These are phyloP conservation scores for Eurytoma adleriae DNA, from an alignment of 2,888 invertebrate genomes.

Conservation along the genomic window DNA sequence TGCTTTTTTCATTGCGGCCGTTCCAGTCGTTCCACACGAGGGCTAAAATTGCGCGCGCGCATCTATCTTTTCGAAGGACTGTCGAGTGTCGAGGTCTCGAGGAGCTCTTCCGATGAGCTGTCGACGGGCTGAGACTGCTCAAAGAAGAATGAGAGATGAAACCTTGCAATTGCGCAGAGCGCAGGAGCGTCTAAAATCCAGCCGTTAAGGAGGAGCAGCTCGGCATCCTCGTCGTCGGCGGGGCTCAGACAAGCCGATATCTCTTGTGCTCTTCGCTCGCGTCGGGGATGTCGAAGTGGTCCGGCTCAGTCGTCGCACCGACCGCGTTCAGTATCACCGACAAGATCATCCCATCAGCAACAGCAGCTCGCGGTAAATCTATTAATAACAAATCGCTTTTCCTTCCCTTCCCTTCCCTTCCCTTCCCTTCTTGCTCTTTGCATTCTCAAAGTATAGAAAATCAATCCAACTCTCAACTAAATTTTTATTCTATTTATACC, in stretches of 20 bases:
- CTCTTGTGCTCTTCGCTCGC: slow-evolving; percentile 45
- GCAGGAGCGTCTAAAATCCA: slow-evolving; percentile 39
- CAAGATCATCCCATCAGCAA: slow-evolving; percentile 43
- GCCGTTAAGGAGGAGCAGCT: slow-evolving; percentile 51
- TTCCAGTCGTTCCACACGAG: not conserved
- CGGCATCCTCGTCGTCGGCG: slow-evolving; percentile 53
- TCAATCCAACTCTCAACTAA: too few species aligned
- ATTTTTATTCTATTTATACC: too few species aligned
- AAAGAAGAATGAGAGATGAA: slow-evolving; percentile 30
- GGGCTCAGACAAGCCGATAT: slow-evolving; percentile 48
- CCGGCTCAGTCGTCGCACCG: slow-evolving; percentile 36
- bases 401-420: too few species aligned
- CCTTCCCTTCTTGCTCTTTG: too few species aligned
- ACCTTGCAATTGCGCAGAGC: slow-evolving; percentile 25
- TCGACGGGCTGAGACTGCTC: not conserved
- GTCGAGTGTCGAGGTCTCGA: too few species aligned
- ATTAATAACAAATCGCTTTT: too few species aligned
- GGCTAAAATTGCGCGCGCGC: not conserved
- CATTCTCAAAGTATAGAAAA: too few species aligned
- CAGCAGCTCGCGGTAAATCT: slow-evolving; percentile 37
- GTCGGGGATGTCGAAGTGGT: slow-evolving; percentile 54
- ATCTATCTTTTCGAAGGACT: not conserved
- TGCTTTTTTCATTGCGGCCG: slow-evolving; percentile 14
- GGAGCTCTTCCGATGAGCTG: too few species aligned
- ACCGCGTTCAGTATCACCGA: slow-evolving; percentile 50